These are phyloP conservation scores for Cnemophilus loriae DNA, from an alignment of 2,113 vertebrate genomes.

Conservation along the genomic window DNA sequence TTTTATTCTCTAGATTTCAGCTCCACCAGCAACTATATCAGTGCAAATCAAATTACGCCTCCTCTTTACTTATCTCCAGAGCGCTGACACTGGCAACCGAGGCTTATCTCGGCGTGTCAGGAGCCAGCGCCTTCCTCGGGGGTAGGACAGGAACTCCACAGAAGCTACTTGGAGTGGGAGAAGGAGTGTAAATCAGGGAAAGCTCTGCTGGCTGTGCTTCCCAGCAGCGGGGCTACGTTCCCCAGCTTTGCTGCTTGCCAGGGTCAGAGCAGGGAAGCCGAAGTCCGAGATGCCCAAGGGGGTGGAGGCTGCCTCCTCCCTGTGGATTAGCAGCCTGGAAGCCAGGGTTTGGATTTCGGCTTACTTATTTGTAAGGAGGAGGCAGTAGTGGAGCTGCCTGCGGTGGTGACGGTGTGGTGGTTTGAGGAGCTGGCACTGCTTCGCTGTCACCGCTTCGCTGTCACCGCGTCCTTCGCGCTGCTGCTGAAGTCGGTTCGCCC, in stretches of 20 bases:
- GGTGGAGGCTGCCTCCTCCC: not conserved
- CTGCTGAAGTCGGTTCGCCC: not conserved
- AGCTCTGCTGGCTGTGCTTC: not conserved
- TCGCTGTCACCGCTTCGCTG: not conserved
- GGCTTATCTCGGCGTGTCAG: not conserved
- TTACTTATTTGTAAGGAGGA: not conserved
- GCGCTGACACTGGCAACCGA: not conserved
- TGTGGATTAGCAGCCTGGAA: not conserved
- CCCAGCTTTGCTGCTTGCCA: not conserved
- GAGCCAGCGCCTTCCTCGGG: constrained; percentile 38
- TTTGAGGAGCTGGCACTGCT: not conserved
- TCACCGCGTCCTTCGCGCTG: not conserved
- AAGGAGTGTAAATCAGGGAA: not conserved
- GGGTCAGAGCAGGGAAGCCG: not conserved
- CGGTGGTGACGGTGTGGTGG: not conserved
- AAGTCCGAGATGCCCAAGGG: not conserved
- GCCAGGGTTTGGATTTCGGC: not conserved
- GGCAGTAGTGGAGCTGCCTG: not conserved
- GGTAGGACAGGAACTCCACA: constrained; percentile 21
- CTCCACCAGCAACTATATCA: not conserved
- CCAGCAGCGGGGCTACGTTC: not conserved
- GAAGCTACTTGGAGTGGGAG: not conserved
- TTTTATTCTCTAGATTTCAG: not conserved
- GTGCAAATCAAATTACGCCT: constrained; percentile 42
- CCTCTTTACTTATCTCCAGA: constrained; percentile 38